A percentile compares a stretch with the other conserved stretches of the same genome.
phyloP scores from a whole-genome alignment of 2,113 vertebrate genomes.

The Mastomys natalensis region DNA sequence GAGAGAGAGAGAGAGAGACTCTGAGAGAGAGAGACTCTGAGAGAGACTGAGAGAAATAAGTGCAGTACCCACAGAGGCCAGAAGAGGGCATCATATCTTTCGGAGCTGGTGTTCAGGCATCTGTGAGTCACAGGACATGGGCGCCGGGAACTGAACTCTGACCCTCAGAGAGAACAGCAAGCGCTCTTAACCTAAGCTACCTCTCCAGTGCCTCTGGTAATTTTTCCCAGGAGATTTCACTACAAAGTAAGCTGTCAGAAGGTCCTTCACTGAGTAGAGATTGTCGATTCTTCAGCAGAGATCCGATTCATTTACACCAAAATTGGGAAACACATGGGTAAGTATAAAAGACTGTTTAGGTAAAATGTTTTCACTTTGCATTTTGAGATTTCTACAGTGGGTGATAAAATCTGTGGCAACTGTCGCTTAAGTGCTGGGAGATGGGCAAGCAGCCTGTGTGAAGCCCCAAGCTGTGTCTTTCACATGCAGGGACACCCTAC shows the following conservation, averaged over 20 bases:
- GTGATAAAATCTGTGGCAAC: no score
- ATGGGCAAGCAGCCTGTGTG: no score
- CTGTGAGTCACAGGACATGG: neutral
- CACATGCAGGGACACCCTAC: neutral
- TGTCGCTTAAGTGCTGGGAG: neutral
- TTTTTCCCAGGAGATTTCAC: neutral
- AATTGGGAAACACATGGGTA: neutral
- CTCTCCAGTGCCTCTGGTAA: neutral
- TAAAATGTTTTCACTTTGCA: neutral
- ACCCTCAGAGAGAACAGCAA: no score
- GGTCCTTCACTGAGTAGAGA: neutral
- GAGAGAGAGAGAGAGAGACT: no score
- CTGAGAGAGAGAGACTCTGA: no score
- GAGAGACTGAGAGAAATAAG: no score
- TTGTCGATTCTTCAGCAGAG: neutral
- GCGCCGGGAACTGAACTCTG: neutral
- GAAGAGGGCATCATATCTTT: neutral
- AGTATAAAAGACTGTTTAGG: neutral
- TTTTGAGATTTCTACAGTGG: neutral
- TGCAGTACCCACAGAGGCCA: neutral
- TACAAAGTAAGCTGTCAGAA: neutral
- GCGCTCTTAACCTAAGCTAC: neutral
- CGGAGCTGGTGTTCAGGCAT: neutral
- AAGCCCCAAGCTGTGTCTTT: neutral
- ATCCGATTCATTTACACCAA: neutral